A percentile compares a stretch with the other conserved stretches of the same genome.
Conservation (phyloP, 2,888 invertebrate species). For the Lobophora halterata region DNA sequence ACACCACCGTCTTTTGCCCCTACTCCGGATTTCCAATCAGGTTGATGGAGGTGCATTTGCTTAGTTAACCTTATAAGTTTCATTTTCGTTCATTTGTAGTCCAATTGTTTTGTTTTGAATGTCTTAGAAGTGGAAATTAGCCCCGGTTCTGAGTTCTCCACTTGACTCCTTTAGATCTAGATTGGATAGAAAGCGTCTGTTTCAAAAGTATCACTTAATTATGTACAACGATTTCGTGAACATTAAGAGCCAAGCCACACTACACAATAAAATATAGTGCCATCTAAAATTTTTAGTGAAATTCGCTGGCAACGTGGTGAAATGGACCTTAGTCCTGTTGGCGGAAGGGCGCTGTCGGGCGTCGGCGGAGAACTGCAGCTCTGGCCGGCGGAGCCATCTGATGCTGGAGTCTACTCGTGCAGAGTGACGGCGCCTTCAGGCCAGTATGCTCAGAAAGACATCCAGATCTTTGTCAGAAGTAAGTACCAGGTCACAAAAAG, state of each 20-base stretch:
- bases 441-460: conserved; percentile 87
- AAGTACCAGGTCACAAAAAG: conserved; percentile 45
- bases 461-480: conserved; percentile 88
- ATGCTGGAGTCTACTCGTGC: conserved; percentile 90
- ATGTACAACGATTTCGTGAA: too few relatives aligned
- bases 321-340: conserved; percentile 46
- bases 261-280: too few relatives aligned
- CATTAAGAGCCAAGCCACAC: too few relatives aligned
- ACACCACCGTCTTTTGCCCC: conserved; percentile 89
- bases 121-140: conserved; percentile 12
- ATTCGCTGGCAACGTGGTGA: conserved; percentile 72
- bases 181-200: too few relatives aligned
- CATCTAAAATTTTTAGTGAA: conserved; percentile 45
- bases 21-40: conserved; percentile 93
- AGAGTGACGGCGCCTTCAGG: conserved; percentile 86
- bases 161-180: conserved; percentile 5
- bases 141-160: conserved; percentile 14
- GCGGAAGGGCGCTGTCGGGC: conserved; percentile 53
- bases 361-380: conserved; percentile 58
- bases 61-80: conserved; percentile 79
- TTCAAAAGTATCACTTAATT: too few relatives aligned
- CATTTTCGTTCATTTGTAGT: conserved; percentile 40
- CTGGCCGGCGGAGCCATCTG: conserved; percentile 82
- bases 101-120: conserved; percentile 3
- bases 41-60: conserved; percentile 81